Base-by-base conservation (phyloP, 2,113 vertebrate species). In the Vombatus ursinus region DNA sequence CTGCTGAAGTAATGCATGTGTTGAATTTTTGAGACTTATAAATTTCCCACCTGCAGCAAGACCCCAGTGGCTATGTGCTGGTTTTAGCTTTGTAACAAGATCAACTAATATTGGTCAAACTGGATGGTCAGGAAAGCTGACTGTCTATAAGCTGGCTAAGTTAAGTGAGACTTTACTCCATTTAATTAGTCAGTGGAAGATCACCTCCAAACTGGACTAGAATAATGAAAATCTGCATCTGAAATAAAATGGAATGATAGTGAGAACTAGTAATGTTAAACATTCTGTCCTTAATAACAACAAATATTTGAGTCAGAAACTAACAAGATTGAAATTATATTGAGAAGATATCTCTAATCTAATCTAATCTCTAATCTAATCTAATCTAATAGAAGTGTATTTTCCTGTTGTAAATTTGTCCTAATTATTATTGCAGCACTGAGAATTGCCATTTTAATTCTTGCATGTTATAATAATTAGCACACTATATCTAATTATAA, bases 401-500 rank as follows among this genome's bases (percentile, higher is more conserved):
- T 84, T 84, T 68, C 61, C 37, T n/a, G 4, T 44, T n/a, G 37
- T 16, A 84, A 84, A 84, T 77, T n/a, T 77, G 37, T 37, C 37
- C 68, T 77, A 77, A 77, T 68, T 68, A 68, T 4, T 37, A 68
- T 37, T 84, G 16, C 19, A 44, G 37, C 68, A 22, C 6, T 84
- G 37, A 44, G 4, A 94, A 92, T 31, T 52, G n/a, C 2, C 93
- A 90, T 92, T 61, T 50, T 61, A 52, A 84, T 90, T 93, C 50
- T 25, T 94, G 57, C 14, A 52, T 95, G 52, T 44, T 57, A 1
- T 53, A 57, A 91, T 94, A 90, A 22, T 91, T 90, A 92, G 90
- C 53, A 90, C 47, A 92, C 92, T 53, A 37, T 89, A 95, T 93
- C 7, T 93, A 47, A 68, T 91, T 49, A 25, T n/a, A 61, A 94